phyloP scores from a whole-genome alignment of 2,113 vertebrate genomes.

The Hippoglossus stenolepis region DNA sequence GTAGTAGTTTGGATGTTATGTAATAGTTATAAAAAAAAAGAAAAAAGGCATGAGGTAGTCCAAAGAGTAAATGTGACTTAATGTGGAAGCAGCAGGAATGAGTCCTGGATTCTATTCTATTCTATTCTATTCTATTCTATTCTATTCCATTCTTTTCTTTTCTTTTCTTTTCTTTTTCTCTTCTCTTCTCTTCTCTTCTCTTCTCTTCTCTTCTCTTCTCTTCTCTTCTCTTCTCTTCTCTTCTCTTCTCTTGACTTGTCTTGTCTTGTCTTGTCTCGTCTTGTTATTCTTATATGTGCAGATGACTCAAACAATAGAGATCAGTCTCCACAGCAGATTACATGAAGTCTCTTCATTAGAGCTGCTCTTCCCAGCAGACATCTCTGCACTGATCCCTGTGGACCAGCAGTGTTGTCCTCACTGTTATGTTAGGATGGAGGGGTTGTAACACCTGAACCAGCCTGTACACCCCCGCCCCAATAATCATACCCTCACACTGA shows the following conservation, averaged over 20 bases:
- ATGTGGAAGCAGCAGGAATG: neutral
- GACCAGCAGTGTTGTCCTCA: neutral
- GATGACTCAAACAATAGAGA: neutral
- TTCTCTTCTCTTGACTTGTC: too few species aligned
- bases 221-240: too few species aligned
- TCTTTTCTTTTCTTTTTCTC: too few species aligned
- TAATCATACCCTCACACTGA: too few species aligned
- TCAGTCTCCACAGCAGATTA: neutral
- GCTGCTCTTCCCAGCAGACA: neutral
- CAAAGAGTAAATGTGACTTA: neutral
- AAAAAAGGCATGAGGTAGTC: neutral
- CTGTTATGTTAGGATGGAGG: neutral
- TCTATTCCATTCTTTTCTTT: too few species aligned
- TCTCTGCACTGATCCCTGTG: neutral
- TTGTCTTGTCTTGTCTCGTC: too few species aligned
- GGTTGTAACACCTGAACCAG: too few species aligned
- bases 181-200: too few species aligned
- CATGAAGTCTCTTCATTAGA: neutral
- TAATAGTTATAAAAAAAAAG: slow-evolving; percentile 13
- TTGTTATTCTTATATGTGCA: neutral
- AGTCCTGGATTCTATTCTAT: neutral
- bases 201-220: too few species aligned
- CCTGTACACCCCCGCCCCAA: too few species aligned
- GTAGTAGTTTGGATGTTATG: slow-evolving; percentile 31
- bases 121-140: neutral